Base-by-base conservation (phyloP, 1,140 invertebrate genomes). In the Megathymus violae region DNA sequence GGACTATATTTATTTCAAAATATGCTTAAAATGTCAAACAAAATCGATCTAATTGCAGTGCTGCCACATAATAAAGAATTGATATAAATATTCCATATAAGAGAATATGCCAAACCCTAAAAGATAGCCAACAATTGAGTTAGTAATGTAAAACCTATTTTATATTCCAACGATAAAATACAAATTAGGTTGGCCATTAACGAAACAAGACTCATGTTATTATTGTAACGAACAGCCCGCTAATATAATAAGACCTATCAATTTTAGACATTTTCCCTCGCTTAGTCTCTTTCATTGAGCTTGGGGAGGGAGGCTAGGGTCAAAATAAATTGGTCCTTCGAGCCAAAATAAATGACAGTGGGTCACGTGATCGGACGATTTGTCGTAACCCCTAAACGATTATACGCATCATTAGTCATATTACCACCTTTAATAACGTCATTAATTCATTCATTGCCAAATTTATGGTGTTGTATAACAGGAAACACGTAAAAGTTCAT, bases 391-490 rank as follows among this genome's bases (percentile, higher is more conserved):
- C 76, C 80, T 79, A 79, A 88, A 76, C 85, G 78, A 86, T 86
- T 85, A 86, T 64, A 69, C 64, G 76, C 65, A 74, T 81, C 83
- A 88, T 88, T 86, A 81, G 74, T 88, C 82, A 88, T 88, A 78
- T 86, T 85, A 82, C 80, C 85, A 86, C 83, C 85, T 85, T 78
- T 82, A 82, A 85, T 88, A 88, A 78, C 78, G 78, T 88, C 80
- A 79, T 83, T 81, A 74, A 64, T 71, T 66, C 71, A 69, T 80
- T 73, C 70, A 79, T 78, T 77, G 67, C 64, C 40, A 61, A 78
- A 79, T 72, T 74, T 75, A 71, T 74, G 91, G 41, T 43, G 17
- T 14, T 38, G 44, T 36, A 46, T 13, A 36, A 41, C 46, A 58
- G 36, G 43, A 41, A 50, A 25, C 38, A 50, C 34, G 1, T 36